Evolutionary conservation across 2,113 vertebrate genomes (phyloP), one percentile per base, ranked within the genome.

Genomic region (Fulica atra): DNA sequence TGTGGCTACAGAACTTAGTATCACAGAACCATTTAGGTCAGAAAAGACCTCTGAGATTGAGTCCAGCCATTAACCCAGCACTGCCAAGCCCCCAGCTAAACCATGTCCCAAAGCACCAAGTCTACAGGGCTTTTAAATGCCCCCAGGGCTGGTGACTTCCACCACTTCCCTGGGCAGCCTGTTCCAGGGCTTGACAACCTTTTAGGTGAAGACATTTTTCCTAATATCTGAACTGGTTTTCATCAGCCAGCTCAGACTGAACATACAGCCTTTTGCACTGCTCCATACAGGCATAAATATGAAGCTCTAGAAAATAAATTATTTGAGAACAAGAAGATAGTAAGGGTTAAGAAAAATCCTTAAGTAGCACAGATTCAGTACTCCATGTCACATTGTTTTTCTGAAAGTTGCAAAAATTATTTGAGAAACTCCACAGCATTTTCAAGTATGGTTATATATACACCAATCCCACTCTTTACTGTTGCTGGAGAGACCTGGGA

Each of bases 391-490:
- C 21, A 9, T 33, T 11, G 8, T 4, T 80, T 36, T 48, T 66
- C 28, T 66, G 18, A 46, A 88, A 81, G 51, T 3, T 88, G 28
- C 64, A 64, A 78, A 77, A 33, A 38, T 38, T 51, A 18, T 50
- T 71, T 56, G 20, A 42, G 38, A 63, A 95, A 56, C 20, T 48
- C 51, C 50, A 38, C 15, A 56, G 17, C 12, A 16, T 9, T 16
- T 26, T 70, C 48, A 38, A n/a, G 9, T 24, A 6, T 4, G 38
- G 28, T 28, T 20, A 5, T 7, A 6, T 0, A 2, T 3, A 56
- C 5, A 54, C 4, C 44, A 88, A 93, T 70, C 20, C 40, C 54
- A 46, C 15, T 4, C 38, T 46, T 16, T 18, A 40, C 24, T 60
- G 31, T 42, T 72, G 10, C 60, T 31, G 25, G 42, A 66, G 19